Evolutionary conservation across 2,113 vertebrate genomes (phyloP).

Genomic region (Choloepus hoffmanni): DNA sequence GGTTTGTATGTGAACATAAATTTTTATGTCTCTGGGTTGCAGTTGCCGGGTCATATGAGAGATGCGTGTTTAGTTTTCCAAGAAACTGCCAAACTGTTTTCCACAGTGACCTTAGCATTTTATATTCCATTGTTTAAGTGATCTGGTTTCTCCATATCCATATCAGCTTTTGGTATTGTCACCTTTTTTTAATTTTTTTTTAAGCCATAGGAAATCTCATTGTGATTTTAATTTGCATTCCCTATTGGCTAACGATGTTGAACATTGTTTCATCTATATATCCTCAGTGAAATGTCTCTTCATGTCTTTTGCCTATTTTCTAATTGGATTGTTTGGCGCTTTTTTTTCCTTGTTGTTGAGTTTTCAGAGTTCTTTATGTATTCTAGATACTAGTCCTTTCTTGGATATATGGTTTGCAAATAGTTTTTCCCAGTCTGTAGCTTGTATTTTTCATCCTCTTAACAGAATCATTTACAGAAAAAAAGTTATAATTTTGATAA

Average conservation of each 20-base stretch:
- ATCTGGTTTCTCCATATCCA: not conserved
- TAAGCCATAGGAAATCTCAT: not conserved
- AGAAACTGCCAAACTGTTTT: not conserved
- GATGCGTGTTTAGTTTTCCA: not conserved
- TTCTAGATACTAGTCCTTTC: not conserved
- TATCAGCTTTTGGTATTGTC: not conserved
- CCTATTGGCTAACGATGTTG: not conserved
- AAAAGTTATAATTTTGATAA: not conserved
- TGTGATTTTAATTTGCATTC: not conserved
- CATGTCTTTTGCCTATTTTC: not conserved
- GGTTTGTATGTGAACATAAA: not conserved
- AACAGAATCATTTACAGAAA: not conserved
- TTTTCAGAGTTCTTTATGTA: not conserved
- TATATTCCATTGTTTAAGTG: not conserved
- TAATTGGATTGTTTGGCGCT: not conserved
- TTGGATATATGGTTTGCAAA: not conserved
- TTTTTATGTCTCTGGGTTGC: not conserved
- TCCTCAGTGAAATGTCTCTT: not conserved
- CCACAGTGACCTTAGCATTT: not conserved
- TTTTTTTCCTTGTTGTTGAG: not conserved
- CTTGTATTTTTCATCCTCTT: not conserved
- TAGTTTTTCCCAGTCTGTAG: not conserved
- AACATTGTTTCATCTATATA: not conserved
- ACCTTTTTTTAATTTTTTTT: not conserved
- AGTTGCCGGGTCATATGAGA: not conserved